Evolutionary conservation across 2,888 invertebrate species (phyloP).

Genomic region (Dynastes hyllus): DNA sequence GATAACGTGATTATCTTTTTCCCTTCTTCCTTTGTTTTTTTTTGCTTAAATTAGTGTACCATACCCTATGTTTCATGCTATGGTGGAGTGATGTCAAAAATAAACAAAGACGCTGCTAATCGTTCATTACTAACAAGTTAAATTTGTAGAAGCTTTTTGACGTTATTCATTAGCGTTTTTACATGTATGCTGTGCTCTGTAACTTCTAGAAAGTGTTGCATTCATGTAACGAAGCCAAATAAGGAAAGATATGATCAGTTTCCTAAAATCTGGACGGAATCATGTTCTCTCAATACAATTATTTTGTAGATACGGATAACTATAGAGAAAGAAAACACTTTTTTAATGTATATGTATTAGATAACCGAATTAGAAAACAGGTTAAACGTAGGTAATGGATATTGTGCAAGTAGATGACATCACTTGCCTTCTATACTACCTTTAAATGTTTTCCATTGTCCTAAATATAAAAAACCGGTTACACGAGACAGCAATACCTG

Average conservation of each 20-base stretch:
- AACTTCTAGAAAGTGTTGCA: constrained; percentile 2
- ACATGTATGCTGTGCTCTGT: neutral
- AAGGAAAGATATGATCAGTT: neutral
- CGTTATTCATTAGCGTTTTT: neutral
- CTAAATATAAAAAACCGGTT: constrained; percentile 43
- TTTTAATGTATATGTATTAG: constrained; percentile 19
- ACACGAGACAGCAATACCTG: constrained; percentile 33
- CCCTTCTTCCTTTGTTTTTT: no score
- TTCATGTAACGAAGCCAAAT: constrained; percentile 4
- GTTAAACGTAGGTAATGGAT: constrained; percentile 44
- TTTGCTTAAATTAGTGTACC: no score
- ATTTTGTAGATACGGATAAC: neutral
- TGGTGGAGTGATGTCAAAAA: no score
- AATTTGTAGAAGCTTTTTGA: neutral
- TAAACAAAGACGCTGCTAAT: no score
- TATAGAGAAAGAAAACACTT: neutral
- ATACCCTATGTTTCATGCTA: no score
- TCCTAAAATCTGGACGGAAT: neutral
- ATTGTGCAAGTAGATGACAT: constrained; percentile 48
- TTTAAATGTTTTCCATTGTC: constrained; percentile 44
- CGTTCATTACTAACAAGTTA: no score
- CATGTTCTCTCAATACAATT: neutral
- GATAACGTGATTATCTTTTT: no score
- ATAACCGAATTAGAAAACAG: constrained; percentile 41
- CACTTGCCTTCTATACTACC: constrained; percentile 38